Evolutionary conservation across 2,888 invertebrate genomes (phyloP), one percentile per base, ranked within the genome.

Genomic region (Ecliptopera silaceata): DNA sequence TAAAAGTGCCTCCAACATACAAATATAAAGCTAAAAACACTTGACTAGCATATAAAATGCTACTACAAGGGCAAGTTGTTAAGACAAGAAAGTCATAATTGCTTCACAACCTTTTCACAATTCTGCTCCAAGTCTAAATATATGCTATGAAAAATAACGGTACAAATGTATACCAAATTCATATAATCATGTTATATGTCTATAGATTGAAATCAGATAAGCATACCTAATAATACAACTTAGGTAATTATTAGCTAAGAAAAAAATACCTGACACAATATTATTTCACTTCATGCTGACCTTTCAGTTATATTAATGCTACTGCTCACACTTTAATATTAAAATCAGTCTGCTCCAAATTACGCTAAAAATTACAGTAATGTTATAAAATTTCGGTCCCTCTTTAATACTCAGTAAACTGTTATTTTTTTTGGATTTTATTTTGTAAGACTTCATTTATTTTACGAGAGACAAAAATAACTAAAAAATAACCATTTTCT

Each of bases 41-140:
- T 78, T 77, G 80, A 87, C 86, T 88, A 88, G 86, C 83, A 82
- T 82, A 72, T 69, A 77, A 79, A 85, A 87, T 84, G 84, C 81
- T 83, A 75, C 65, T 70, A 66, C 63, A 70, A 66, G 61, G 66
- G 73, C 63, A 53, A 32, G 56, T 51, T 54, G 43, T 41, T 36
- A 26, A 26, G 36, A 36, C 36, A 15, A 36, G 8, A 32, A 32
- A 12, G 32, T 32, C 43, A 39, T 50, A 42, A 22, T 51, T 53
- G 47, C 32, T 43, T 46, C 44, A 63, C 60, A 62, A 57, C 51
- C 47, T 45, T 46, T 48, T 36, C 36, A 36, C 17, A 15, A 31
- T 34, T 57, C 38, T 39, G 18, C 38, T 17, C 41, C 22, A 26
- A 53, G 32, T 15, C 13, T 38, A 38, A 17, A 29, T 32, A 32